Percentiles rank a stretch among this genome's conserved stretches.
phyloP scores from a whole-genome alignment of 2,888 invertebrate species.

The Ferrisia virgata region DNA sequence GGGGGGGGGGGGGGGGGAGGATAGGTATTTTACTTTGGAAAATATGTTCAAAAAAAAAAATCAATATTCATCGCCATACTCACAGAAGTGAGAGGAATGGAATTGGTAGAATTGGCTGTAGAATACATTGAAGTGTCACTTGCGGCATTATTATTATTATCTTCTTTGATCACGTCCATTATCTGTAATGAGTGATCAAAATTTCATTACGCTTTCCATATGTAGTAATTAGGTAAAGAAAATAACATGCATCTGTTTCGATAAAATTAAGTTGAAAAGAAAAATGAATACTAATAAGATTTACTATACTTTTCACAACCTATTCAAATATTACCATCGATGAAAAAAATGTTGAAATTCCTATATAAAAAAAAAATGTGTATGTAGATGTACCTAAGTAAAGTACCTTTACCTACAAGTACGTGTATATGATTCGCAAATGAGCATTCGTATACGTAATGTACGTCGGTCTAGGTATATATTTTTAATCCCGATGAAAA shows the following conservation, averaged over 20 bases:
- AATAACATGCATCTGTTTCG: not conserved
- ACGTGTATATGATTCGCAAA: too few relatives aligned
- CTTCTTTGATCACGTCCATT: constrained; percentile 42
- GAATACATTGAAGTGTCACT: not conserved
- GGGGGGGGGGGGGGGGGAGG: too few relatives aligned
- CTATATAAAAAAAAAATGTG: too few relatives aligned
- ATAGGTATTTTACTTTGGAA: not conserved
- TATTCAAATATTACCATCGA: too few relatives aligned
- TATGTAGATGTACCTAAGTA: too few relatives aligned
- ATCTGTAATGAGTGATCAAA: constrained; percentile 32
- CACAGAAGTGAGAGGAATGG: constrained; percentile 41
- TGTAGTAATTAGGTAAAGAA: not conserved
- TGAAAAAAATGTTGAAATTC: too few relatives aligned
- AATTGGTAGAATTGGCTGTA: constrained; percentile 20
- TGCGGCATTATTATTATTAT: constrained; percentile 37
- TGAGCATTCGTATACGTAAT: too few relatives aligned
- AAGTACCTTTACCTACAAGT: too few relatives aligned
- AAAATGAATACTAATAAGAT: not conserved
- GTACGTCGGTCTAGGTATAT: not conserved
- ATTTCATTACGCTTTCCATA: not conserved
- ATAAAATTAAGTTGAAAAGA: not conserved
- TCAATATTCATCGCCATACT: not conserved
- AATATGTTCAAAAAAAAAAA: not conserved
- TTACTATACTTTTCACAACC: not conserved
- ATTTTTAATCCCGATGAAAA: not conserved